Conservation (phyloP, 2,888 invertebrate genomes). For the Aphodius granarius region DNA sequence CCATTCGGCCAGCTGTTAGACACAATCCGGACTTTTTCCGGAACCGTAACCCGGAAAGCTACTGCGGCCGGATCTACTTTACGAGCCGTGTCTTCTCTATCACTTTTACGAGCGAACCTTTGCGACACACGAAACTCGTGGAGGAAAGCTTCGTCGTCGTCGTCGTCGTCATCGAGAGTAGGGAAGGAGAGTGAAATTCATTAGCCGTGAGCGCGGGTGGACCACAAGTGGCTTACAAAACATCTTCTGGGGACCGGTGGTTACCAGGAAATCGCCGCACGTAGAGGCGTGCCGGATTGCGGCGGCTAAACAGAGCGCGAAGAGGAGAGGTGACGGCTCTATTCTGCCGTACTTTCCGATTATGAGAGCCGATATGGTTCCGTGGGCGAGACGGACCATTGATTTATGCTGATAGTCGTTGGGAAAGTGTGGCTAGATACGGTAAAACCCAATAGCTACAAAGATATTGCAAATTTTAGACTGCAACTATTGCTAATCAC, state of each 20-base stretch:
- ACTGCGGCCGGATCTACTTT: not conserved
- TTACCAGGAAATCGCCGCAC: not conserved
- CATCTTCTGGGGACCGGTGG: not conserved
- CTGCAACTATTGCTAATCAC: too few relatives aligned
- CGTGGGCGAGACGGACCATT: constrained; percentile 10
- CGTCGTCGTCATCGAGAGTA: not conserved
- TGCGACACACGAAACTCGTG: too few relatives aligned
- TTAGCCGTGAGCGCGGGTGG: not conserved
- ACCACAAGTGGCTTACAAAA: not conserved
- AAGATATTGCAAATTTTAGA: constrained; percentile 4
- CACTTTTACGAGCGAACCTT: not conserved
- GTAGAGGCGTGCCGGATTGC: not conserved
- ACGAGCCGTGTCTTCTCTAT: not conserved
- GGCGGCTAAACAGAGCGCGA: constrained; percentile 15
- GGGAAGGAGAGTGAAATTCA: not conserved
- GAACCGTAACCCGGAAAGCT: not conserved
- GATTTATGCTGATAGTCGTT: constrained; percentile 12
- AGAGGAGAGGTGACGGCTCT: constrained; percentile 22
- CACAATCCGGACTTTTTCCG: not conserved
- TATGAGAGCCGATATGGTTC: constrained; percentile 11
- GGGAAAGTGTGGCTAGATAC: constrained; percentile 11
- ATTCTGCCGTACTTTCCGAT: constrained; percentile 14
- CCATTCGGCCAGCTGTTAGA: not conserved
- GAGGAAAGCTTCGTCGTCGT: too few relatives aligned
- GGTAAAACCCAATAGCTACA: not conserved